Conservation (phyloP, 1,140 invertebrate species). For the Zophobas atratus region DNA sequence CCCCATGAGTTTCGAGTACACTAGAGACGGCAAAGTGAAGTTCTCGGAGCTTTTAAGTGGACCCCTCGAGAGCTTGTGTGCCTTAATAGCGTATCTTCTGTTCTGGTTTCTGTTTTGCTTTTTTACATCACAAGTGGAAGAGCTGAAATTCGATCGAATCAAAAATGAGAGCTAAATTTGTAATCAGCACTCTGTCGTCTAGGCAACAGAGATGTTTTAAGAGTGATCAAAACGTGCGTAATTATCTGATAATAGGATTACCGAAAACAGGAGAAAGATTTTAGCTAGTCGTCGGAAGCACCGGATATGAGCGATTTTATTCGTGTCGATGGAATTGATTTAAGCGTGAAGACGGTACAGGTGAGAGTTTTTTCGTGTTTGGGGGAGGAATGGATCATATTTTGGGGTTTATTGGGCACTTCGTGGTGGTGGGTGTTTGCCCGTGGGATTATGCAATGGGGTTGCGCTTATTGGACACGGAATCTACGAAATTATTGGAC, state of each 20-base stretch:
- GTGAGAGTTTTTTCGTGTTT: no score
- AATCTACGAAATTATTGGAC: no score
- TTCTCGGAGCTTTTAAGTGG: constrained; percentile 45
- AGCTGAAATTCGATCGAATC: constrained; percentile 1
- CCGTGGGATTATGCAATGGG: no score
- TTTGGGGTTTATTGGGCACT: no score
- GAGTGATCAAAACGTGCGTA: neutral
- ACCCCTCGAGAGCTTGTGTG: constrained; percentile 35
- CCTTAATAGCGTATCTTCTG: constrained; percentile 20
- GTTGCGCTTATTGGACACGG: no score
- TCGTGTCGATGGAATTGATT: no score
- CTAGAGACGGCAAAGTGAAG: constrained; percentile 49
- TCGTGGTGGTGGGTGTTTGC: no score
- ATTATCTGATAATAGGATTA: neutral
- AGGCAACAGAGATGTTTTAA: neutral
- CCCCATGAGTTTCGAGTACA: constrained; percentile 34
- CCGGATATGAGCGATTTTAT: neutral
- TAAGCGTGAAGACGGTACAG: no score
- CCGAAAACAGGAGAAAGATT: neutral
- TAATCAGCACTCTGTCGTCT: neutral
- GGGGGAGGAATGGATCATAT: no score
- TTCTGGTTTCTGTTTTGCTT: constrained; percentile 6
- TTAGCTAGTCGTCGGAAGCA: neutral
- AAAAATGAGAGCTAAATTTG: neutral
- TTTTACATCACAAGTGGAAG: neutral